Evolutionary conservation across 1,140 invertebrate genomes (phyloP).

Genomic region (Musca domestica): DNA sequence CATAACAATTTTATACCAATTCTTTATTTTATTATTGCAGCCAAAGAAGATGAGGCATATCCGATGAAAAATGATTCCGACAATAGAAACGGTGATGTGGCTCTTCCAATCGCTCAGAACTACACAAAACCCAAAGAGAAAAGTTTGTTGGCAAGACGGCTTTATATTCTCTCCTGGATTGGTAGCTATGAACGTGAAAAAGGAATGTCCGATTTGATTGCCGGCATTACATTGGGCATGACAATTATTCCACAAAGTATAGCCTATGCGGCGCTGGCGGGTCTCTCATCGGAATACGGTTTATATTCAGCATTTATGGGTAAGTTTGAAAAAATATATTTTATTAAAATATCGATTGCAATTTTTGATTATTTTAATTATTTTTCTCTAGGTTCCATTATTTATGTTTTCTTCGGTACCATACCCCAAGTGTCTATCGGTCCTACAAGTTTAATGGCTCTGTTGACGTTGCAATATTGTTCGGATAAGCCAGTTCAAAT

Average conservation of each 20-base stretch:
- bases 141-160: conserved; percentile 46
- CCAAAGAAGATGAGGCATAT: conserved; percentile 40
- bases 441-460: conserved; percentile 81
- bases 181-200: conserved; percentile 61
- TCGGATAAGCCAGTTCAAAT: conserved; percentile 69
- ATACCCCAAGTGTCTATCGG: conserved; percentile 90
- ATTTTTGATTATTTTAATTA: not conserved
- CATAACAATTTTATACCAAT: too few species aligned
- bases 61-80: conserved; percentile 36
- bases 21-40: too few species aligned
- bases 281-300: conserved; percentile 67
- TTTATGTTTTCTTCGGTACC: conserved; percentile 86
- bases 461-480: conserved; percentile 71
- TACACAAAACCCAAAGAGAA: conserved; percentile 39
- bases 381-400: conserved; percentile 67
- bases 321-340: conserved; percentile 6
- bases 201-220: conserved; percentile 67
- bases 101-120: conserved; percentile 19
- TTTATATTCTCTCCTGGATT: conserved; percentile 65
- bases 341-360: not conserved
- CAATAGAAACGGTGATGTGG: not conserved
- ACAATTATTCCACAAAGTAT: conserved; percentile 84
- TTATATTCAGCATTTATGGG: conserved; percentile 51
- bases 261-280: conserved; percentile 75
- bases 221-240: conserved; percentile 75